Base-by-base conservation (phyloP, 1,140 invertebrate genomes). In the Druon quercuslanigerum region DNA sequence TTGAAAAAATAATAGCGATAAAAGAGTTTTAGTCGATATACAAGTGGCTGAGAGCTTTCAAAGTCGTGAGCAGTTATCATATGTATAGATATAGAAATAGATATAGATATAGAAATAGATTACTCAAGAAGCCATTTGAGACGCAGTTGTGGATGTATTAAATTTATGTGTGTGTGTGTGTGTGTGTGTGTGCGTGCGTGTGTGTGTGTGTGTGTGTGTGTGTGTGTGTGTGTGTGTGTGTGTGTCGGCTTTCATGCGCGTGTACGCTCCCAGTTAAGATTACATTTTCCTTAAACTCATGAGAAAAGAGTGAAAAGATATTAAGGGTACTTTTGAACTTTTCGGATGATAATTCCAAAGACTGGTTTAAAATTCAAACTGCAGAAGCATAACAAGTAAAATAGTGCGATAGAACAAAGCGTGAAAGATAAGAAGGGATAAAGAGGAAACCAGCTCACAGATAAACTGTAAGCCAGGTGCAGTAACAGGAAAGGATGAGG, bases 1-100 rank as follows among this genome's bases (percentile, higher is more conserved):
- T 17, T 50, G 46, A 60, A 57, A 74, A 56, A 40, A 57, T 74
- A 74, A 74, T 60, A 56, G 57, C n/a, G 33, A 46, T 57, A 46
- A 17, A 54, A 20, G 17, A 74, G 25, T 33, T 40, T 66, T 33
- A 33, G 7, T 66, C 60, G 25, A 66, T 40, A 66, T 16, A 16
- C 25, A 66, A 66, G 60, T 66, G 60, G 60, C 33, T 66, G 60
- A 66, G 60, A 66, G 60, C 60, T 66, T 66, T 66, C n/a, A 2
- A 66, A 66, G 60, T 40, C 60, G 60, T 66, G 60, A 46, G 40
- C 60, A 66, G 60, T 40, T 66, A 66, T 66, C 60, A 33, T 66
- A n/a, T 46, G 1, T 46, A 46, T 46, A 46, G 7, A 46, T 11
- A 9, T 46, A 33, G 25, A 33, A 0, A 46, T 46, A 46, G 40